Percentiles rank a stretch among this genome's conserved stretches.
Evolutionary conservation across 2,113 vertebrate species (phyloP).

Genomic region (Pao palembangensis): DNA sequence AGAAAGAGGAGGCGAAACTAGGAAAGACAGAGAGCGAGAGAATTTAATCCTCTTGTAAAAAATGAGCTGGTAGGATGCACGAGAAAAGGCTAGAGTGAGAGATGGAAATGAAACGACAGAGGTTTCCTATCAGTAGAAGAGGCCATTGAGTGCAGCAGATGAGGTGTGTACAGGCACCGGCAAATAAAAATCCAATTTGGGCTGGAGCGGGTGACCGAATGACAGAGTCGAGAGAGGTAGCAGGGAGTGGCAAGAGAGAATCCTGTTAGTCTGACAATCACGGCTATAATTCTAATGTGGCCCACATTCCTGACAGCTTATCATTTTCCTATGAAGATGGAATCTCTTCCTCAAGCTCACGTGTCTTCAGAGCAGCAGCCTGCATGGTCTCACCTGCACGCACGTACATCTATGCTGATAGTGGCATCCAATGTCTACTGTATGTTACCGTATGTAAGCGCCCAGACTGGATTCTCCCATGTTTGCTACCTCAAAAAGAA

Average conservation of each 20-base stretch:
- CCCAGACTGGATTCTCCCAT: constrained; percentile 38
- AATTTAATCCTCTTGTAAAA: constrained; percentile 79
- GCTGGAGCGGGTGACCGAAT: constrained; percentile 45
- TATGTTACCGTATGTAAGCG: constrained; percentile 1
- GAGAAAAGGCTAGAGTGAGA: constrained; percentile 37
- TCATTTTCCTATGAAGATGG: constrained; percentile 44
- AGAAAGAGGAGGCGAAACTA: constrained; percentile 56
- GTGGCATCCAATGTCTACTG: constrained; percentile 10
- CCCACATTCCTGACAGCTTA: constrained; percentile 57
- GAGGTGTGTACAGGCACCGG: constrained; percentile 63
- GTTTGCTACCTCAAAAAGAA: constrained; percentile 27
- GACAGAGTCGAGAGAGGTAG: constrained; percentile 43
- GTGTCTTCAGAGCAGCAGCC: constrained; percentile 24
- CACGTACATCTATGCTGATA: constrained; percentile 6
- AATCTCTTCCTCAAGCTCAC: constrained; percentile 47
- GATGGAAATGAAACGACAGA: constrained; percentile 63
- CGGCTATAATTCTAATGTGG: constrained; percentile 60
- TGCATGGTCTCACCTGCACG: background rate
- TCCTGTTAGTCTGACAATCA: constrained; percentile 67
- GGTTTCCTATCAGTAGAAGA: constrained; percentile 58
- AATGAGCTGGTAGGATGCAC: constrained; percentile 67
- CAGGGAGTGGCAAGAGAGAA: constrained; percentile 49
- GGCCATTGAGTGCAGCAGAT: constrained; percentile 59
- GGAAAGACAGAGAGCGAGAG: constrained; percentile 52
- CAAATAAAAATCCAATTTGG: constrained; percentile 70